Conservation (phyloP, 2,797 vertebrate genomes). For the Eutrigla gurnardus region DNA sequence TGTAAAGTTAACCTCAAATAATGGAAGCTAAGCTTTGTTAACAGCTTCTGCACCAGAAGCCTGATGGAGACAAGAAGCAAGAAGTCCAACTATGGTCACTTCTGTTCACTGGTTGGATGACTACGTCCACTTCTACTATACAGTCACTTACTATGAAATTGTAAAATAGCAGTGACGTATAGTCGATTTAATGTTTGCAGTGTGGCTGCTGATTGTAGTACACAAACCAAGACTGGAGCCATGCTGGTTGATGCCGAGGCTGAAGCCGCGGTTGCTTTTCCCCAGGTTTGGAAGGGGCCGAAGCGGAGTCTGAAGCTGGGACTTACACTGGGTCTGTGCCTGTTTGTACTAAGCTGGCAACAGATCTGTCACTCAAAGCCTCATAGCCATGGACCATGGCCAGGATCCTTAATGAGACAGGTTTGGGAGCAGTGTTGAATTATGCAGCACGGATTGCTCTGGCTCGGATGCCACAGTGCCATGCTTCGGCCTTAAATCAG, state of each 20-base stretch:
- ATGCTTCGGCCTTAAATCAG: slow-evolving; percentile 73
- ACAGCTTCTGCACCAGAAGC: too few relatives aligned
- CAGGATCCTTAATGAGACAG: slow-evolving; percentile 81
- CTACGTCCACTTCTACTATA: too few relatives aligned
- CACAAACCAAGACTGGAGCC: neutral
- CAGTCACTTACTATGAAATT: slow-evolving; percentile 11
- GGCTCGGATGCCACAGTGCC: slow-evolving; percentile 56
- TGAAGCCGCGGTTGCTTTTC: slow-evolving; percentile 7
- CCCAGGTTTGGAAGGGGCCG: slow-evolving; percentile 19
- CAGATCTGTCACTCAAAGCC: slow-evolving; percentile 74
- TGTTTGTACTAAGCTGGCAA: slow-evolving; percentile 70
- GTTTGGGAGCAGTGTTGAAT: slow-evolving; percentile 78
- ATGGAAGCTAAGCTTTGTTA: too few relatives aligned
- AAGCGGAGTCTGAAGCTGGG: slow-evolving; percentile 38
- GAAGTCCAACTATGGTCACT: too few relatives aligned
- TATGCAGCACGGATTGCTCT: slow-evolving; percentile 74
- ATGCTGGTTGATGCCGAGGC: slow-evolving; percentile 24
- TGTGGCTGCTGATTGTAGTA: slow-evolving; percentile 9
- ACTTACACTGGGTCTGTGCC: slow-evolving; percentile 46
- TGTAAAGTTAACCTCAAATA: too few relatives aligned
- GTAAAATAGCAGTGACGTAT: slow-evolving; percentile 11
- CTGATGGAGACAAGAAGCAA: too few relatives aligned
- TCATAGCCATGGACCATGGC: slow-evolving; percentile 65
- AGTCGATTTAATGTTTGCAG: slow-evolving; percentile 4
- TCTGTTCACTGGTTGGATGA: too few relatives aligned